Evolutionary conservation across 2,888 invertebrate species (phyloP).

Genomic region (Eulithis testata): DNA sequence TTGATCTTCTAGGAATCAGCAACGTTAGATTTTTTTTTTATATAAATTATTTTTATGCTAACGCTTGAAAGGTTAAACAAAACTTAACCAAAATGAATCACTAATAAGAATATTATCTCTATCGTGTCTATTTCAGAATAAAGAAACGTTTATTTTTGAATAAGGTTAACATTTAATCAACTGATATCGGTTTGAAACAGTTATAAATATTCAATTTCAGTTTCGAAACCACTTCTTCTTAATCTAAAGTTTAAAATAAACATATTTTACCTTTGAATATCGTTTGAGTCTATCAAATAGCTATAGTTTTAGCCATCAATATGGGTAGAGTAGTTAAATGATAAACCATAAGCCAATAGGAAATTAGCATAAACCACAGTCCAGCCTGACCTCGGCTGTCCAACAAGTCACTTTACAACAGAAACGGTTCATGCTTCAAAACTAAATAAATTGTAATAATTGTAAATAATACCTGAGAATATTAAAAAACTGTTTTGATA

Average conservation of each 20-base stretch:
- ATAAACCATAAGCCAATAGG: constrained; percentile 36
- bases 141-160: neutral
- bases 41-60: no score
- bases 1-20: no score
- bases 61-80: neutral
- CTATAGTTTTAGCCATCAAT: constrained; percentile 33
- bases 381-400: constrained; percentile 33
- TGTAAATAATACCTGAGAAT: no score
- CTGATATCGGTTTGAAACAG: constrained; percentile 2
- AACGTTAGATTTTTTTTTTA: no score
- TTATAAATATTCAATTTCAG: constrained; percentile 5
- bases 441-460: no score
- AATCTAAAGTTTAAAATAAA: constrained; percentile 21
- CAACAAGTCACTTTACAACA: constrained; percentile 27
- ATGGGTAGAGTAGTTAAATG: constrained; percentile 37
- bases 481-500: no score
- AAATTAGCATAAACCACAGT: constrained; percentile 42
- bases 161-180: neutral
- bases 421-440: constrained; percentile 1
- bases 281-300: constrained; percentile 26
- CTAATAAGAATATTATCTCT: constrained; percentile 1
- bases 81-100: constrained; percentile 5
- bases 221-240: neutral
- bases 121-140: neutral
- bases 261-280: constrained; percentile 8